Conservation (phyloP, 2,888 invertebrate species). For the Chymomyza caudatula region DNA sequence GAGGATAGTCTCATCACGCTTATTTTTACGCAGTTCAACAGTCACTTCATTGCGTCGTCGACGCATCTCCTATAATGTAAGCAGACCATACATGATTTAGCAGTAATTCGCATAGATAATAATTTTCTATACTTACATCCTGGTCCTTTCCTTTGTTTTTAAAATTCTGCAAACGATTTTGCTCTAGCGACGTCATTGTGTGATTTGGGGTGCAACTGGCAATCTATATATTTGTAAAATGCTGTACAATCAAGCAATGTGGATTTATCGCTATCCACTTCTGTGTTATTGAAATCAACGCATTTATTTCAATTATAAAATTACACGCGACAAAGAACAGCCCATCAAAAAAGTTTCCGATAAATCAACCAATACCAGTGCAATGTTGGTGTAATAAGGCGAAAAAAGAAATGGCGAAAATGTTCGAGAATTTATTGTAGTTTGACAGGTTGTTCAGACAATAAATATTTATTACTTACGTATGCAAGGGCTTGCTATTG, state of each 20-base stretch:
- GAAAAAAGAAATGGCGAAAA: slow-evolving; percentile 65
- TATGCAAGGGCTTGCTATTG: slow-evolving; percentile 7
- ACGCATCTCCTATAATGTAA: slow-evolving; percentile 90
- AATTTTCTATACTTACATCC: slow-evolving; percentile 86
- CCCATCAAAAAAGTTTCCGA: slow-evolving; percentile 25
- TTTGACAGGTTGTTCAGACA: neutral
- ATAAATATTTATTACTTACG: slow-evolving; percentile 40
- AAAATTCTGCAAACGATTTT: slow-evolving; percentile 92
- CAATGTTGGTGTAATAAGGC: slow-evolving; percentile 34
- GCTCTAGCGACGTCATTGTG: slow-evolving; percentile 74
- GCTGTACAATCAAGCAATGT: neutral
- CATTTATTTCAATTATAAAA: slow-evolving; percentile 34
- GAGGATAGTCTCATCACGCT: slow-evolving; percentile 96
- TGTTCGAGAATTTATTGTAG: slow-evolving; percentile 20
- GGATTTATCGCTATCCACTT: slow-evolving; percentile 9
- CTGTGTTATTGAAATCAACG: slow-evolving; percentile 17
- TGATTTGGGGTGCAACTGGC: neutral
- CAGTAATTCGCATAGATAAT: neutral
- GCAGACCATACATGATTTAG: neutral
- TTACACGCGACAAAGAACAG: slow-evolving; percentile 39
- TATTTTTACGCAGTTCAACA: slow-evolving; percentile 97
- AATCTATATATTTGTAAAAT: slow-evolving; percentile 28
- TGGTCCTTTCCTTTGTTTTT: slow-evolving; percentile 99
- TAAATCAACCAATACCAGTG: slow-evolving; percentile 54
- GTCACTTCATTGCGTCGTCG: slow-evolving; percentile 97